Conservation (phyloP, 2,113 vertebrate species). For the Tretioscincus oriximinensis region DNA sequence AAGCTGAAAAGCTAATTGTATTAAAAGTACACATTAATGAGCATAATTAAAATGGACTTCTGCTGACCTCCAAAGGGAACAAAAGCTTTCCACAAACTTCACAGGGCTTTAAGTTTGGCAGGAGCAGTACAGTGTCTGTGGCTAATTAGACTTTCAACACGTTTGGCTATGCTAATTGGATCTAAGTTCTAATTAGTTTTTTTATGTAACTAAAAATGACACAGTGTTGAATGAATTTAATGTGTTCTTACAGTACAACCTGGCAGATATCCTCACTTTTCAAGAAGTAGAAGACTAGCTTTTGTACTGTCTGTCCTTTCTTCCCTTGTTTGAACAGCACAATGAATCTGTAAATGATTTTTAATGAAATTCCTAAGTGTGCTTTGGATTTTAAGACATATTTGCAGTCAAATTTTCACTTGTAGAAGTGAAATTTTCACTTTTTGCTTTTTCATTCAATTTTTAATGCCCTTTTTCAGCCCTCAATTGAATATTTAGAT, state of each 20-base stretch:
- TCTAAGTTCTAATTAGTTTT: constrained; percentile 72
- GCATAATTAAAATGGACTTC: constrained; percentile 54
- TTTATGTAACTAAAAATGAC: constrained; percentile 70
- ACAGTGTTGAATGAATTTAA: constrained; percentile 57
- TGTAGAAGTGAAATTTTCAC: no score
- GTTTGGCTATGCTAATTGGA: constrained; percentile 70
- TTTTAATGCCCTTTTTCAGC: no score
- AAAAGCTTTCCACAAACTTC: constrained; percentile 58
- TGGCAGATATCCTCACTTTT: constrained; percentile 46
- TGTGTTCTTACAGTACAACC: constrained; percentile 59
- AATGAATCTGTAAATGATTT: background rate
- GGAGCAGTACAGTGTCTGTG: constrained; percentile 46
- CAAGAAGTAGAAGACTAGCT: constrained; percentile 20
- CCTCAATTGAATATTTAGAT: no score
- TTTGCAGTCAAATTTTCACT: background rate
- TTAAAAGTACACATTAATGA: constrained; percentile 50
- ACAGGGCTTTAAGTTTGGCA: constrained; percentile 56
- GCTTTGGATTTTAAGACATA: background rate
- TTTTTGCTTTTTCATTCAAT: no score
- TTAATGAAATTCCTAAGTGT: background rate
- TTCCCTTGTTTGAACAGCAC: background rate
- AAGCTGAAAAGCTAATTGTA: constrained; percentile 50
- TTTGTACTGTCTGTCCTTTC: constrained; percentile 12
- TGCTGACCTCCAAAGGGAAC: constrained; percentile 52
- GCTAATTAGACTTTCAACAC: constrained; percentile 64